A percentile compares a stretch with the other conserved stretches of the same genome.
phyloP scores from a whole-genome alignment of 2,888 invertebrate species.

The Maniola hyperantus region DNA sequence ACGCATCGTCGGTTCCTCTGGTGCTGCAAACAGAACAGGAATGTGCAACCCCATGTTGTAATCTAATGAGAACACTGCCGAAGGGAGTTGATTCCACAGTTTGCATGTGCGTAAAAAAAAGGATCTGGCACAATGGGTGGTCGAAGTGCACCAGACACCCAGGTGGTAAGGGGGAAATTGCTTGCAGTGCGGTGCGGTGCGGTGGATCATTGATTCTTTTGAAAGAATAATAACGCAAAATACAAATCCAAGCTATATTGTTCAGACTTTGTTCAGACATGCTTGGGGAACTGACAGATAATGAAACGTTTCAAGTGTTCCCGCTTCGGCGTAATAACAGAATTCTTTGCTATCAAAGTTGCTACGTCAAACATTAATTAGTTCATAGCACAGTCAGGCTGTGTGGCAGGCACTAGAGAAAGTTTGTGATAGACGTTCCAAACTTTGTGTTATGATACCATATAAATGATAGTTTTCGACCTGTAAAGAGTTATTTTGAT shows the following conservation, averaged over 20 bases:
- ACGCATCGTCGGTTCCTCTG: too few relatives aligned
- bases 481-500: constrained; percentile 8
- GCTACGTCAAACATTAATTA: constrained; percentile 27
- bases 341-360: constrained; percentile 25
- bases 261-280: neutral
- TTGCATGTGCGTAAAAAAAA: too few relatives aligned
- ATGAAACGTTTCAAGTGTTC: constrained; percentile 12
- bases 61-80: too few relatives aligned
- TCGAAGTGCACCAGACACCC: too few relatives aligned
- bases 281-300: neutral
- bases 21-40: too few relatives aligned
- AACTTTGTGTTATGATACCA: neutral
- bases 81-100: too few relatives aligned
- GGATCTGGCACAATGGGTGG: too few relatives aligned
- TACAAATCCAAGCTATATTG: neutral
- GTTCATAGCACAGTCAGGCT: constrained; percentile 16
- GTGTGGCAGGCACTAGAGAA: constrained; percentile 12
- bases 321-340: constrained; percentile 17
- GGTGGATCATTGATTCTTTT: neutral
- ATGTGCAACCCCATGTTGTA: too few relatives aligned
- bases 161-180: too few relatives aligned
- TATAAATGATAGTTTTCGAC: constrained; percentile 10
- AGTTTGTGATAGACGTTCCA: constrained; percentile 20
- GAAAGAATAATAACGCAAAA: neutral
- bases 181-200: too few relatives aligned